Percentiles rank a stretch among this genome's conserved stretches.
These are phyloP conservation scores for Emys orbicularis DNA, from an alignment of 2,797 vertebrate species.

Conservation along the genomic window DNA sequence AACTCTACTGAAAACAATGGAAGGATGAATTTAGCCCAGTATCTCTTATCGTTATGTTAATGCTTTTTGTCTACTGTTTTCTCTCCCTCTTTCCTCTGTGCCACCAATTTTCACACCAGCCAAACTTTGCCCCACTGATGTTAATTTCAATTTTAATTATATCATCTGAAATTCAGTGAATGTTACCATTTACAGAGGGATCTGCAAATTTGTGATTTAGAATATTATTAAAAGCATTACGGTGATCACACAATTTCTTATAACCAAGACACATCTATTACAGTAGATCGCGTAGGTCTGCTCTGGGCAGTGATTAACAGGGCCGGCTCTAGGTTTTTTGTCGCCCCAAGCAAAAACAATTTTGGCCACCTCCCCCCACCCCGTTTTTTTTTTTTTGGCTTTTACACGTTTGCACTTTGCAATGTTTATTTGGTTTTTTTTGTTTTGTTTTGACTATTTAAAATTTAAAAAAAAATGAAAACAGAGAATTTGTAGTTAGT, in stretches of 20 bases:
- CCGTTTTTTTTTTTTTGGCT: too few relatives aligned
- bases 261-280: not conserved
- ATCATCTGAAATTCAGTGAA: slow-evolving; percentile 26
- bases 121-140: not conserved
- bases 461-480: too few relatives aligned
- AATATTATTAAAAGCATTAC: not conserved
- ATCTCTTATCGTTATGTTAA: not conserved
- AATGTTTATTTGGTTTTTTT: too few relatives aligned
- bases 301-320: not conserved
- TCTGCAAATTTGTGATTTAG: slow-evolving; percentile 7
- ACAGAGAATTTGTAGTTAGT: too few relatives aligned
- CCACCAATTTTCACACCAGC: not conserved
- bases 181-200: slow-evolving; percentile 29
- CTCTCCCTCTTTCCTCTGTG: not conserved
- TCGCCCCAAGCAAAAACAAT: too few relatives aligned
- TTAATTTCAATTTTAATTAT: not conserved
- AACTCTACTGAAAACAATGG: not conserved
- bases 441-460: too few relatives aligned
- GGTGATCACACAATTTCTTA: not conserved
- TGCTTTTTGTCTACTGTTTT: not conserved
- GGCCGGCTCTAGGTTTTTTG: too few relatives aligned
- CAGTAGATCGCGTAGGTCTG: not conserved
- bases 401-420: too few relatives aligned
- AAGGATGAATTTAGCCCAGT: not conserved
- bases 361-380: too few relatives aligned